Evolutionary conservation across 1,140 invertebrate species (phyloP).

Genomic region (Hyles vespertilio): DNA sequence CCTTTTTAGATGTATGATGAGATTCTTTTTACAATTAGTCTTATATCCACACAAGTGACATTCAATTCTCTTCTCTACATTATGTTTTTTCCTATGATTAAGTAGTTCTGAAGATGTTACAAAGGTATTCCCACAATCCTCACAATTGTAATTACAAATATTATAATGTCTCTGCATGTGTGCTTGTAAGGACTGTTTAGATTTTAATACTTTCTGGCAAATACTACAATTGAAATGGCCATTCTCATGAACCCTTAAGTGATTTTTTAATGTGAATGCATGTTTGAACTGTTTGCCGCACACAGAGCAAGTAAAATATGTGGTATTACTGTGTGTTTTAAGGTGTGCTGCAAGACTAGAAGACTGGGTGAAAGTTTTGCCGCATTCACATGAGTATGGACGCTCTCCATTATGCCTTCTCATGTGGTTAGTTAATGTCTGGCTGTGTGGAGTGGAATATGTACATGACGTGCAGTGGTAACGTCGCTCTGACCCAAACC

Average conservation of each 20-base stretch:
- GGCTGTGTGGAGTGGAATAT: constrained; percentile 67
- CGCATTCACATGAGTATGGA: constrained; percentile 77
- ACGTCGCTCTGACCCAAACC: constrained; percentile 47
- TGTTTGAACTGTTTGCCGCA: constrained; percentile 80
- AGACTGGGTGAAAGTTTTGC: constrained; percentile 76
- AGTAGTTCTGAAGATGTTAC: constrained; percentile 63
- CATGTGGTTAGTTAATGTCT: constrained; percentile 68
- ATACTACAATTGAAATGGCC: constrained; percentile 47
- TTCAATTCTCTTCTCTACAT: constrained; percentile 46
- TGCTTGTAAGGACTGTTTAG: constrained; percentile 52
- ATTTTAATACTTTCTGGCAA: constrained; percentile 63
- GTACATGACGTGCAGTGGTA: constrained; percentile 65
- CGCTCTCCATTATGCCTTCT: constrained; percentile 75
- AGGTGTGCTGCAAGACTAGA: constrained; percentile 68
- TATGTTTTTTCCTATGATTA: constrained; percentile 67
- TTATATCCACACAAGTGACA: constrained; percentile 72
- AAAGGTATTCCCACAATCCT: constrained; percentile 69
- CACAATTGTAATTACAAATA: constrained; percentile 68
- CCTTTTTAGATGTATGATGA: constrained; percentile 68
- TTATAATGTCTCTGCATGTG: constrained; percentile 70
- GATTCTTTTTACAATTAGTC: constrained; percentile 68
- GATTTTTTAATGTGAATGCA: constrained; percentile 62
- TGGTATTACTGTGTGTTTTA: constrained; percentile 68
- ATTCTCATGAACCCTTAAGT: constrained; percentile 59
- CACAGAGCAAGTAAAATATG: constrained; percentile 76